Evolutionary conservation across 2,888 invertebrate genomes (phyloP).

Genomic region (Alentia gelatinosa): DNA sequence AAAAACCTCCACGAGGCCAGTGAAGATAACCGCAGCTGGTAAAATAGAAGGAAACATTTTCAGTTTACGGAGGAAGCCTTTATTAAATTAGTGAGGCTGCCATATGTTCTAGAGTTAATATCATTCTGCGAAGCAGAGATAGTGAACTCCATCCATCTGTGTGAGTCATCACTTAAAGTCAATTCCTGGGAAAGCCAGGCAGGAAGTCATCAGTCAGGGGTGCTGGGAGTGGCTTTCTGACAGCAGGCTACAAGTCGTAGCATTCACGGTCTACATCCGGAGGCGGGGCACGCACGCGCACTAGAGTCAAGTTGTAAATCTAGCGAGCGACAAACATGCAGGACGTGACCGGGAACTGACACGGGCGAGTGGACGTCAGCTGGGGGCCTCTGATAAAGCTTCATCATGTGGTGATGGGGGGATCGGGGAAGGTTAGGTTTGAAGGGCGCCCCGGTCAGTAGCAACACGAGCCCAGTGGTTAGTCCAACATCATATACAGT

Average conservation of each 20-base stretch:
- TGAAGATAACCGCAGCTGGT: no score
- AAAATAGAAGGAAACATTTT: no score
- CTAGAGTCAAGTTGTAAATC: constrained; percentile 37
- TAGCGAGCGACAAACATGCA: constrained; percentile 37
- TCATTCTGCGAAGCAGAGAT: no score
- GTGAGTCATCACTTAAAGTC: no score
- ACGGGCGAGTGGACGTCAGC: not conserved
- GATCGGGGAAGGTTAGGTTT: not conserved
- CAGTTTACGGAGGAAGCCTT: no score
- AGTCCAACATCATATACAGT: not conserved
- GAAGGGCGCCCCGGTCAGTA: not conserved
- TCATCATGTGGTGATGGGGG: not conserved
- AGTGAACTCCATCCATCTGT: no score
- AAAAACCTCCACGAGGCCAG: no score
- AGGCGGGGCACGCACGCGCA: constrained; percentile 34
- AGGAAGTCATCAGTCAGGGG: not conserved
- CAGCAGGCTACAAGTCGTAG: not conserved
- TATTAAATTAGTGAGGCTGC: no score
- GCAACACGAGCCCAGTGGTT: not conserved
- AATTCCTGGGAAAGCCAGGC: no score
- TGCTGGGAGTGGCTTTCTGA: not conserved
- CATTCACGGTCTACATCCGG: not conserved
- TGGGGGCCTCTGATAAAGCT: not conserved
- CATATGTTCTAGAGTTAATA: no score
- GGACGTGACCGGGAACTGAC: constrained; percentile 28